phyloP scores from a whole-genome alignment of 2,113 vertebrate species.

The Epinephelus fuscoguttatus region DNA sequence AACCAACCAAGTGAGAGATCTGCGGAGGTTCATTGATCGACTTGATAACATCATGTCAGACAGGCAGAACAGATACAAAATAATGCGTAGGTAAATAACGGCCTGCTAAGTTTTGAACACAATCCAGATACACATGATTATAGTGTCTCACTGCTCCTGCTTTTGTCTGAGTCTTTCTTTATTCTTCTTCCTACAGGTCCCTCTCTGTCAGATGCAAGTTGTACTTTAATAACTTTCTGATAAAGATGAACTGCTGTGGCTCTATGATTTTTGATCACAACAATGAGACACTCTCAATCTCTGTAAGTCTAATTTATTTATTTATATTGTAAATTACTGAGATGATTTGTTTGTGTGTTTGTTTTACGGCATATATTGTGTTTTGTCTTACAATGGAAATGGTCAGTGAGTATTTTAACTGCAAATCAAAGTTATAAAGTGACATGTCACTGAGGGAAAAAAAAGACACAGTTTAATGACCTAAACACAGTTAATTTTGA shows the following conservation, averaged over 20 bases:
- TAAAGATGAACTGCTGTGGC: conserved; percentile 69
- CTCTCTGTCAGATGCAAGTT: conserved; percentile 68
- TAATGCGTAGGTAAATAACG: conserved; percentile 86
- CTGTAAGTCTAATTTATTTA: conserved; percentile 22
- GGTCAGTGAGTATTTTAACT: not conserved
- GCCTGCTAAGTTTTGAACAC: not conserved
- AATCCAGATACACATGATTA: not conserved
- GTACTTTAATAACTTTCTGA: conserved; percentile 70
- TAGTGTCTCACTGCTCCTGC: not conserved
- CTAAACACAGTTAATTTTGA: not conserved
- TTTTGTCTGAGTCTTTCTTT: not conserved
- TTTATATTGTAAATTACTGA: not conserved
- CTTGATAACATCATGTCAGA: conserved; percentile 91
- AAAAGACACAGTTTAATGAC: not conserved
- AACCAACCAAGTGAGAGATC: conserved; percentile 88
- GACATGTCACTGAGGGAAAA: too few relatives aligned
- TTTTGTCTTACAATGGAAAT: not conserved
- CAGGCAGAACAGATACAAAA: conserved; percentile 87
- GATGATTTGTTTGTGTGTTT: not conserved
- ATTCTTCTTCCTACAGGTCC: conserved; percentile 40
- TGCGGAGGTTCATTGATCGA: conserved; percentile 83
- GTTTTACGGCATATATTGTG: not conserved
- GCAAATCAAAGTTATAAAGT: not conserved
- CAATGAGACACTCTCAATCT: conserved; percentile 67
- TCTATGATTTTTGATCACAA: conserved; percentile 70